Percentiles rank a stretch among this genome's conserved stretches.
phyloP scores from a whole-genome alignment of 2,888 invertebrate species.

The Dusona sp. region DNA sequence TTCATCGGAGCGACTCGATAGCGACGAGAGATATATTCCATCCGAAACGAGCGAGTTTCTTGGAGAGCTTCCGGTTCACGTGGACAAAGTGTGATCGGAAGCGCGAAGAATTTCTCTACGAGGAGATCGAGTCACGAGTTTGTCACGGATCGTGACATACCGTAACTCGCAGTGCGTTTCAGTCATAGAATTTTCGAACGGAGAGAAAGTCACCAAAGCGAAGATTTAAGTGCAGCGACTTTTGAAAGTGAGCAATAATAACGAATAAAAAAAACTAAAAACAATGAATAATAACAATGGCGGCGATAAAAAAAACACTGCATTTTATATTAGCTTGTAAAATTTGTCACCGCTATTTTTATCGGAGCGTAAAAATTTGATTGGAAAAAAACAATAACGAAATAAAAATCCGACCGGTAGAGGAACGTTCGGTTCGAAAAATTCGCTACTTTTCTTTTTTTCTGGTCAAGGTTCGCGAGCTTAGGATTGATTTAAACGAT shows the following conservation, averaged over 20 bases:
- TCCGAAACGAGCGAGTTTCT: conserved; percentile 33
- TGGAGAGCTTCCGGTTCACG: conserved; percentile 26
- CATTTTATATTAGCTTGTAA: background rate
- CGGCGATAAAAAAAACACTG: background rate
- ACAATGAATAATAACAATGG: background rate
- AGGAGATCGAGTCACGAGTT: conserved; percentile 34
- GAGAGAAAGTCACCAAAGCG: conserved; percentile 58
- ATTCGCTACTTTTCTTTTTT: background rate
- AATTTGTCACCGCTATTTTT: background rate
- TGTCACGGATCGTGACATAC: conserved; percentile 45
- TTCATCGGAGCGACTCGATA: conserved; percentile 11
- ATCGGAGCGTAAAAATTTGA: background rate
- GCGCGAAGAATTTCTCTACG: conserved; percentile 38
- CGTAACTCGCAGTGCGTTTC: conserved; percentile 5
- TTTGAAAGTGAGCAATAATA: conserved; percentile 37
- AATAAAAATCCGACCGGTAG: conserved; percentile 20
- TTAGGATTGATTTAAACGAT: conserved; percentile 25
- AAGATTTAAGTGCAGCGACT: conserved; percentile 47
- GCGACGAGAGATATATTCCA: conserved; percentile 6
- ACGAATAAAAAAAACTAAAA: conserved; percentile 3
- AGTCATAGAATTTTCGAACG: conserved; percentile 33
- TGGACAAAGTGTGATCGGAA: conserved; percentile 23
- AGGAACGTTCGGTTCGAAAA: background rate
- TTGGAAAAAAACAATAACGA: background rate
- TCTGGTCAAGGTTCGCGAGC: conserved; percentile 15